Percentiles rank a stretch among this genome's conserved stretches.
phyloP scores from a whole-genome alignment of 2,797 vertebrate species.

The Leptoclinus maculatus region DNA sequence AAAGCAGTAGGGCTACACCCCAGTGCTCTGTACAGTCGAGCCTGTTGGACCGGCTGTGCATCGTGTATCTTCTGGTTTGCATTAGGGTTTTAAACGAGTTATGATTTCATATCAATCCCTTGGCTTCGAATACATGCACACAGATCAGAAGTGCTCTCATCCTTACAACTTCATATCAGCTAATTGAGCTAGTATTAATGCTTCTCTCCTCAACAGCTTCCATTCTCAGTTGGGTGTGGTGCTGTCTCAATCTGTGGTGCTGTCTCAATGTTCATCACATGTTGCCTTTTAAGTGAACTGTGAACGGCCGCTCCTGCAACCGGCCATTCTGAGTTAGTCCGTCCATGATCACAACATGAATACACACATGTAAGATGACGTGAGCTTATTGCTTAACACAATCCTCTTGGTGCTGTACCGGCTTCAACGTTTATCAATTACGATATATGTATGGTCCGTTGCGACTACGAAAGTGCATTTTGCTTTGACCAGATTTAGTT shows the following conservation, averaged over 20 bases:
- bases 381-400: neutral
- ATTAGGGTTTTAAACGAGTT: conserved; percentile 12
- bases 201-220: conserved; percentile 30
- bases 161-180: conserved; percentile 19
- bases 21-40: conserved; percentile 61
- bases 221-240: conserved; percentile 27
- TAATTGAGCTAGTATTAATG: conserved; percentile 20
- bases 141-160: neutral
- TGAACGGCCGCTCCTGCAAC: conserved; percentile 52
- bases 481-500: neutral
- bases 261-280: conserved; percentile 64
- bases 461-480: neutral
- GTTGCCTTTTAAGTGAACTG: conserved; percentile 70
- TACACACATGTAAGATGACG: conserved; percentile 21
- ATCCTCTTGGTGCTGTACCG: neutral
- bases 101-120: conserved; percentile 11
- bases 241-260: conserved; percentile 33
- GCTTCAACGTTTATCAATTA: neutral
- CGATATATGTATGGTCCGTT: neutral
- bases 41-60: conserved; percentile 27
- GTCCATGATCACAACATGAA: conserved; percentile 29
- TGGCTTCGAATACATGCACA: conserved; percentile 9
- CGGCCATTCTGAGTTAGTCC: conserved; percentile 24
- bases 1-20: conserved; percentile 76
- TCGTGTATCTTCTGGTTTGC: conserved; percentile 35